Conservation (phyloP, 2,888 invertebrate species). For the Plusia festucae region DNA sequence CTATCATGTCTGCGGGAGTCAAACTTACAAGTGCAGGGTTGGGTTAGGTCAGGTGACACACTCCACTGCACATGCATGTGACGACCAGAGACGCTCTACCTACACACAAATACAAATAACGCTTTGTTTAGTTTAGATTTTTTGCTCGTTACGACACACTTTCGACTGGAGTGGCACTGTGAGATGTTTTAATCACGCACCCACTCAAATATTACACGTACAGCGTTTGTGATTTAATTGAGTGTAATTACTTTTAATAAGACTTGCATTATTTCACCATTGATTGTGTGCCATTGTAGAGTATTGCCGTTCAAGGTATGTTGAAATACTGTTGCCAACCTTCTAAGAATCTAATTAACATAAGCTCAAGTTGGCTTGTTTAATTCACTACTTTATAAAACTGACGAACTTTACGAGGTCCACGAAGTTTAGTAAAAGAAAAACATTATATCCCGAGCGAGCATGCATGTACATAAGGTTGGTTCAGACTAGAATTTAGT, state of each 20-base stretch:
- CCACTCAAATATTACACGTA: slow-evolving; percentile 37
- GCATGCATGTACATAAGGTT: slow-evolving; percentile 14
- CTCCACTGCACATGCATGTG: slow-evolving; percentile 75
- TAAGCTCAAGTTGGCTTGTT: slow-evolving; percentile 2
- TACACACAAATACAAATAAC: slow-evolving; percentile 54
- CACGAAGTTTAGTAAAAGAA: slow-evolving; percentile 4
- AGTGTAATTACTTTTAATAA: slow-evolving; percentile 34
- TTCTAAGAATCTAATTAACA: slow-evolving; percentile 31
- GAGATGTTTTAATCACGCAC: slow-evolving; percentile 41
- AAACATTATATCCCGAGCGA: slow-evolving; percentile 14
- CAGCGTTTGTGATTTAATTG: slow-evolving; percentile 24
- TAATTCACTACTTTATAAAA: slow-evolving; percentile 6
- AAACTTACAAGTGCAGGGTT: slow-evolving; percentile 83
- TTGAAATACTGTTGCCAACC: slow-evolving; percentile 22
- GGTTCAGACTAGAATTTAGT: slow-evolving; percentile 24
- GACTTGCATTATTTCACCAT: slow-evolving; percentile 13
- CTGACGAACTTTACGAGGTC: slow-evolving; percentile 17
- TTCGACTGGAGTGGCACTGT: slow-evolving; percentile 46
- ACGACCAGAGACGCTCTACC: slow-evolving; percentile 42
- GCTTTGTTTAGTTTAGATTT: slow-evolving; percentile 57
- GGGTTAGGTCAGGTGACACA: slow-evolving; percentile 87
- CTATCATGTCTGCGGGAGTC: slow-evolving; percentile 74
- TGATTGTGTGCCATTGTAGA: slow-evolving; percentile 15
- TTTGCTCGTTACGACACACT: slow-evolving; percentile 57
- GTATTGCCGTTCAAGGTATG: neutral